Base-by-base conservation (phyloP, 2,888 invertebrate genomes). In the Trachelus iudaicus region DNA sequence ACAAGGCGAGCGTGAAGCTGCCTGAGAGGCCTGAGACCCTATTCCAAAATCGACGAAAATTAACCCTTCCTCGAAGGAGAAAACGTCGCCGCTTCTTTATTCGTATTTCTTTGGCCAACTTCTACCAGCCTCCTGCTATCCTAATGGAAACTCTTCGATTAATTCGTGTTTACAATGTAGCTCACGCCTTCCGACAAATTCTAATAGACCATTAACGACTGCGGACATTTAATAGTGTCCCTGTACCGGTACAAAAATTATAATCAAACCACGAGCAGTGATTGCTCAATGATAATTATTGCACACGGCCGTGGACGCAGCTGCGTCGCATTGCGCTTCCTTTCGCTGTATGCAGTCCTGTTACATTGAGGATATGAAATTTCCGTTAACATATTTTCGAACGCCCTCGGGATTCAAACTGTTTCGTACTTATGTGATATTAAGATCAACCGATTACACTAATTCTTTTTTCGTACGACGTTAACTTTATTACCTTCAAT, bases 91-190 rank as follows among this genome's bases (percentile, higher is more conserved):
- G 30, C 69, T 78, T 33, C 69, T 35, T 81, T 56, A 35, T 15
- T 73, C 69, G 31, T 74, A 33, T 37, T 73, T 75, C 75, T 31
- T 69, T 33, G 69, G 69, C 56, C 75, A 40, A 76, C 81, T 81
- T 87, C 77, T 77, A 85, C 3, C 2, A 4, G 0, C 30, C n/a
- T 88, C 78, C 87, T 90, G 83, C 11, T 73, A 69, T 69, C 88
- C 89, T 85, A 86, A 31, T 89, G 33, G 76, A 79, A 81, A 83
- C 82, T 86, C 86, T 89, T 87, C 86, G 87, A 89, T 89, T 90
- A 90, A 90, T 90, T 90, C 88, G 88, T 85, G 85, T 90, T 89
- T 89, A 89, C 89, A 89, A 88, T 87, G 87, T 89, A 87, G 87
- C 87, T 90, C 88, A 86, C 89, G 87, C 90, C 89, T 89, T 83